Base-by-base conservation (phyloP, 2,113 vertebrate species). In the Ochotona princeps region DNA sequence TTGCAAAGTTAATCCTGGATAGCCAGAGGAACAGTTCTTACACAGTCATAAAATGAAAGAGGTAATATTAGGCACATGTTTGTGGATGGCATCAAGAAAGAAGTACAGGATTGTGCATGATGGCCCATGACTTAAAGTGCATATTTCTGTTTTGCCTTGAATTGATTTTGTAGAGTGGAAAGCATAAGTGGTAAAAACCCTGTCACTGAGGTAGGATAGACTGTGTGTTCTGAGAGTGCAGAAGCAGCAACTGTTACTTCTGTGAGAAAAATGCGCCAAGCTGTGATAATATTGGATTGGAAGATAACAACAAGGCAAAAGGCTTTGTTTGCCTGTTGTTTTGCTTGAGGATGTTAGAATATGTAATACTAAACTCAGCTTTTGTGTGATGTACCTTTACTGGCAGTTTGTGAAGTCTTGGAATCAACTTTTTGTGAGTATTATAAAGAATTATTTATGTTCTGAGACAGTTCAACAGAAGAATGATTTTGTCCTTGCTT, bases 361-460 rank as follows among this genome's bases (percentile, higher is more conserved):
- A 65, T 85, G 69, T 81, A 93, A 32, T 85, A 28, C 32, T 93
- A 92, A 92, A 60, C 28, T 76, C 8, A 87, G 23, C 73, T 63
- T 35, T 21, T 63, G 44, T 72, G 65, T 47, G 6, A 72, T 94
- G 14, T 66, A 65, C n/a, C 73, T 87, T 91, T 14, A 10, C 80
- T 75, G 32, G 15, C 79, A 38, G 87, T 74, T 76, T 92, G 92
- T 44, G 38, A 44, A 79, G 13, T 23, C 75, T 66, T 9, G 28
- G 12, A 47, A 75, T 90, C 49, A 83, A 83, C 87, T 30, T 95
- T 88, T 84, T 89, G 12, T 76, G 47, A 21, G 57, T 12, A 75
- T 96, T n/a, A 75, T 74, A 94, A 97, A 90, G 38, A 69, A 61
- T 70, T 80, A 70, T 88, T 63, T 95, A 23, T 54, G 67, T 88